A percentile compares a stretch with the other conserved stretches of the same genome.
phyloP scores from a whole-genome alignment of 2,113 vertebrate species.

The Stegastes partitus region DNA sequence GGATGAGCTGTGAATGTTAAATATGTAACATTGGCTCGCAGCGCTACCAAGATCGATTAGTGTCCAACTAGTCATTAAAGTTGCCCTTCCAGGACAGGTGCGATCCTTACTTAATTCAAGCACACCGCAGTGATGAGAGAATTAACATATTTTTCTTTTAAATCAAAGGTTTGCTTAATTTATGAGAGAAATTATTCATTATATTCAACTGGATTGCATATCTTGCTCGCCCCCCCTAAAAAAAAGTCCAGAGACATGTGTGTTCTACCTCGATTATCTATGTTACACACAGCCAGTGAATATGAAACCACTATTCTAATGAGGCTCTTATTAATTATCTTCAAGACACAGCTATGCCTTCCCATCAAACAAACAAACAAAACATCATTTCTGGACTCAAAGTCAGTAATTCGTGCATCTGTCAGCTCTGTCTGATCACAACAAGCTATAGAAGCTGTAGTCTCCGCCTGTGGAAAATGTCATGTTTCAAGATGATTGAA shows the following conservation, averaged over 20 bases:
- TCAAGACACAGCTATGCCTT: constrained; percentile 8
- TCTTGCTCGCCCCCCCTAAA: neutral
- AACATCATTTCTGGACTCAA: neutral
- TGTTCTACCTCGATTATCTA: neutral
- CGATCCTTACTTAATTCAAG: constrained; percentile 36
- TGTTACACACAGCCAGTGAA: constrained; percentile 9
- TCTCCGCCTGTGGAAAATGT: constrained; percentile 6
- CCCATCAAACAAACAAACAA: constrained; percentile 42
- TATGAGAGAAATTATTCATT: constrained; percentile 20
- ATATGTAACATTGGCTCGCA: constrained; percentile 50
- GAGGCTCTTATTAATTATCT: constrained; percentile 23
- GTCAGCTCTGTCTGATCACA: constrained; percentile 4
- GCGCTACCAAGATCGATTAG: constrained; percentile 57
- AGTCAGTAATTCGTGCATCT: neutral
- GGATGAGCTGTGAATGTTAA: constrained; percentile 64
- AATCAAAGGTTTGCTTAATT: constrained; percentile 23
- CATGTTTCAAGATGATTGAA: constrained; percentile 27
- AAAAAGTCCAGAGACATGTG: constrained; percentile 10
- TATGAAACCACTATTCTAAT: constrained; percentile 38
- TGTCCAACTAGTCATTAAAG: constrained; percentile 48
- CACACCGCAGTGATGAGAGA: neutral
- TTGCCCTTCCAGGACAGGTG: constrained; percentile 49
- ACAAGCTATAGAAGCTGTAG: neutral
- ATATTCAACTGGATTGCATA: constrained; percentile 5
- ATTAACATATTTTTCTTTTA: constrained; percentile 5